phyloP scores from a whole-genome alignment of 2,113 vertebrate genomes.

The Spea bombifrons region DNA sequence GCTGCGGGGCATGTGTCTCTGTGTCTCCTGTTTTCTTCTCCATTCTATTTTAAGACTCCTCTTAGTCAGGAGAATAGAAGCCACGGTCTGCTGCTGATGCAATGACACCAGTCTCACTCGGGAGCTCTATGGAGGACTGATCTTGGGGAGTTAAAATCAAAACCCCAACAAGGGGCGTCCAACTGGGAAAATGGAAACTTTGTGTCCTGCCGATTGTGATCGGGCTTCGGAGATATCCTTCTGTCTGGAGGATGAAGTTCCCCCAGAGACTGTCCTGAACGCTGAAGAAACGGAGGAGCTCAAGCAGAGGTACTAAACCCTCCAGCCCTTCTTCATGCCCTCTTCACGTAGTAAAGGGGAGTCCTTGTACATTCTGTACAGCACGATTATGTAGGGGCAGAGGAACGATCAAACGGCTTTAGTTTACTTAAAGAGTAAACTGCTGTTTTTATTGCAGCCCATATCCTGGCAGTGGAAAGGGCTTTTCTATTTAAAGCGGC shows the following conservation, averaged over 20 bases:
- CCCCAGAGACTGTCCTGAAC: conserved; percentile 60
- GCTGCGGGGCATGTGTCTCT: conserved; percentile 36
- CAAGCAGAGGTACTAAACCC: conserved; percentile 69
- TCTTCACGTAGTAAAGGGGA: not conserved
- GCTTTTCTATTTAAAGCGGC: conserved; percentile 58
- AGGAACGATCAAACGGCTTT: not conserved
- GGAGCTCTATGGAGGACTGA: conserved; percentile 58
- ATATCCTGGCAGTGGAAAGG: conserved; percentile 11
- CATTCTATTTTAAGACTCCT: conserved; percentile 85
- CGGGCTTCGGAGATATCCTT: conserved; percentile 63
- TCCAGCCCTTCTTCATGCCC: not conserved
- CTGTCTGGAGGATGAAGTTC: conserved; percentile 60
- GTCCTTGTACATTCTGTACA: not conserved
- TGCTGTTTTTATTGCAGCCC: conserved; percentile 1
- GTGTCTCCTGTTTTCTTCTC: conserved; percentile 15
- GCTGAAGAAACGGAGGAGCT: conserved; percentile 74
- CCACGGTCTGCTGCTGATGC: conserved; percentile 19
- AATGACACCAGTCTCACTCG: conserved; percentile 63
- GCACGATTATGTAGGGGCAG: not conserved
- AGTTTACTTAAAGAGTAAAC: conserved; percentile 11
- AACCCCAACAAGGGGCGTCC: not conserved
- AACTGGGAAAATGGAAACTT: conserved; percentile 58
- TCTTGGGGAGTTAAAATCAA: conserved; percentile 47
- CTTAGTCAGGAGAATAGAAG: conserved; percentile 76
- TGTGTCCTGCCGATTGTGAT: conserved; percentile 63